Conservation (phyloP, 2,888 invertebrate genomes). For the Zygogramma bicolorata region DNA sequence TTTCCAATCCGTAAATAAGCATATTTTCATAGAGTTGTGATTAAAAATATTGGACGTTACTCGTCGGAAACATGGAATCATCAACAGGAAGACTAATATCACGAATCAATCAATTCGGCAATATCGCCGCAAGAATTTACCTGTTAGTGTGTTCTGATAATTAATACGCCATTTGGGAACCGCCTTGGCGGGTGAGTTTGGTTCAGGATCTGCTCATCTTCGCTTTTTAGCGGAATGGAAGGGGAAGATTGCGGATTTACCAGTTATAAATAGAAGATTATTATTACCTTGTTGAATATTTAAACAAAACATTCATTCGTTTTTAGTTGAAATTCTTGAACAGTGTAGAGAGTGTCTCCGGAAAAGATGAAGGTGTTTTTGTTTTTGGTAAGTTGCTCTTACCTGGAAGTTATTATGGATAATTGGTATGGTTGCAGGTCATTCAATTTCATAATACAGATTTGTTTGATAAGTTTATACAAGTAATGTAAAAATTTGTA, state of each 20-base stretch:
- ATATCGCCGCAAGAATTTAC: constrained; percentile 9
- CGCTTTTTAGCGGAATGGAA: constrained; percentile 30
- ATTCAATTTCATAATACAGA: neutral
- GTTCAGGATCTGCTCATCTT: constrained; percentile 21
- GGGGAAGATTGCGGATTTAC: constrained; percentile 52
- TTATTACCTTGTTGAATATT: constrained; percentile 27
- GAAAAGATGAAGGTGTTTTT: constrained; percentile 33
- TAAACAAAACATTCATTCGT: constrained; percentile 13
- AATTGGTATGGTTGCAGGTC: neutral
- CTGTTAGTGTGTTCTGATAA: neutral
- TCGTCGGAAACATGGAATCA: neutral
- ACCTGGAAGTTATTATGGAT: neutral
- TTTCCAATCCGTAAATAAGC: no score
- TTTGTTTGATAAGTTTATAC: neutral
- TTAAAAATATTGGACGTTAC: neutral
- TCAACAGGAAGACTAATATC: constrained; percentile 8
- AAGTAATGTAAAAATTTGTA: no score
- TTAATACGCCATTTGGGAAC: neutral
- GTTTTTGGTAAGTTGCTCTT: constrained; percentile 33
- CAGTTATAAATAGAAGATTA: constrained; percentile 52
- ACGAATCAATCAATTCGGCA: constrained; percentile 11
- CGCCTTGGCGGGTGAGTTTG: constrained; percentile 5
- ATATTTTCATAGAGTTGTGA: neutral
- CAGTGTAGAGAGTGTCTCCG: constrained; percentile 7
- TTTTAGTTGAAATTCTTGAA: constrained; percentile 20